Evolutionary conservation across 2,113 vertebrate species (phyloP).

Genomic region (Caranx melampygus): DNA sequence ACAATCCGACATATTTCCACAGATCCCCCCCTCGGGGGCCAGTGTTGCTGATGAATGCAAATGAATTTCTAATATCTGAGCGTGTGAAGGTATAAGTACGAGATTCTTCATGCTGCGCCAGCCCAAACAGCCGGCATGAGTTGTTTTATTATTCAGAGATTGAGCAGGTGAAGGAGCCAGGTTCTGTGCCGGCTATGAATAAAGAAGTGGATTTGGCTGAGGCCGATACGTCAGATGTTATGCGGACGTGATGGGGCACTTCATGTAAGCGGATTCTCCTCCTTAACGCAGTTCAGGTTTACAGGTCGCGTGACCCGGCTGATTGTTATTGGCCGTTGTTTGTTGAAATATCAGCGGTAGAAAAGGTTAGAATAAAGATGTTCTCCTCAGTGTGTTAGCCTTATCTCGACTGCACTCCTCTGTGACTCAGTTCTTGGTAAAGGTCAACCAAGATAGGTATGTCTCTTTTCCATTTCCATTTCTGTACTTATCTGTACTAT

Average conservation of each 20-base stretch:
- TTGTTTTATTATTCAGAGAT: constrained; percentile 37
- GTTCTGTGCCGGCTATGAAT: constrained; percentile 16
- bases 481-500: constrained; percentile 67
- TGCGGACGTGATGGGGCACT: neutral
- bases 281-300: constrained; percentile 38
- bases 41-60: constrained; percentile 79
- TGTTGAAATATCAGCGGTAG: constrained; percentile 68
- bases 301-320: constrained; percentile 34
- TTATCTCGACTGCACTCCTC: constrained; percentile 69
- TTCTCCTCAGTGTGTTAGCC: constrained; percentile 61
- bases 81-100: constrained; percentile 65
- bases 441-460: constrained; percentile 72
- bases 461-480: constrained; percentile 69
- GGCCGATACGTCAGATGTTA: neutral
- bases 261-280: constrained; percentile 30
- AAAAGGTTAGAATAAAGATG: constrained; percentile 76
- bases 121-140: constrained; percentile 22
- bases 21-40: constrained; percentile 61
- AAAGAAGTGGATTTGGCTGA: constrained; percentile 21
- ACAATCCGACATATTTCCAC: constrained; percentile 78
- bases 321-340: constrained; percentile 58
- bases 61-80: constrained; percentile 71
- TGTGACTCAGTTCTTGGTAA: constrained; percentile 66
- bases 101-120: constrained; percentile 50
- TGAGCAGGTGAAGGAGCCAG: constrained; percentile 30